phyloP scores from a whole-genome alignment of 2,113 vertebrate genomes.

The Malurus alboscapulatus region DNA sequence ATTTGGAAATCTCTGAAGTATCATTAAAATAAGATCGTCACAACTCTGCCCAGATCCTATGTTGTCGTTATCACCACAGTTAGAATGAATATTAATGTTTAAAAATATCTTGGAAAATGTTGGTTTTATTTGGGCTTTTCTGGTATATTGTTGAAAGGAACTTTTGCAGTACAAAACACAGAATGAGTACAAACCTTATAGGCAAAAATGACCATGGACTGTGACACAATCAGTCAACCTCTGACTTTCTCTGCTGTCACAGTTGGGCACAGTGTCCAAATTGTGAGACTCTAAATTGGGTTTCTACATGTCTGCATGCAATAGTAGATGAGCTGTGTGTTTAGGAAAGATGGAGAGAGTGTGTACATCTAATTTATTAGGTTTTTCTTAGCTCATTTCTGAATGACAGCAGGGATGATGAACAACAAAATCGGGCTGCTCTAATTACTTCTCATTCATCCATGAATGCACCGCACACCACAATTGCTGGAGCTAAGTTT shows the following conservation, averaged over 20 bases:
- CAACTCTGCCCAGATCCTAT: not conserved
- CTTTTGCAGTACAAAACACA: not conserved
- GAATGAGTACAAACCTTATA: not conserved
- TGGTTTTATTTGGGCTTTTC: not conserved
- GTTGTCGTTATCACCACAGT: not conserved
- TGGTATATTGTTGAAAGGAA: not conserved
- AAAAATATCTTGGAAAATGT: not conserved
- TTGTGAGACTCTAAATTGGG: not conserved
- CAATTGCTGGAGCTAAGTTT: not conserved
- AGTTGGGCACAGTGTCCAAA: not conserved
- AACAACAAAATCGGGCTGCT: constrained; percentile 6
- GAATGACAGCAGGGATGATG: constrained; percentile 10
- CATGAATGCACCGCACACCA: not conserved
- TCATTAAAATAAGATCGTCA: not conserved
- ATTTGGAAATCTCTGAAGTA: constrained; percentile 35
- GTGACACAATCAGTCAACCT: not conserved
- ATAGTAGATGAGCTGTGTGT: not conserved
- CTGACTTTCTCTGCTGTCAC: not conserved
- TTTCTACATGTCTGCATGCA: not conserved
- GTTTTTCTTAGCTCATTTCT: constrained; percentile 1
- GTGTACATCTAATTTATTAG: not conserved
- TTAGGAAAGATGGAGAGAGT: not conserved
- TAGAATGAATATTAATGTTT: not conserved
- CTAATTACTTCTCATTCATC: not conserved
- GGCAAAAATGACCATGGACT: not conserved